Conservation (phyloP, 2,113 vertebrate species). For the Actinemys pallida region DNA sequence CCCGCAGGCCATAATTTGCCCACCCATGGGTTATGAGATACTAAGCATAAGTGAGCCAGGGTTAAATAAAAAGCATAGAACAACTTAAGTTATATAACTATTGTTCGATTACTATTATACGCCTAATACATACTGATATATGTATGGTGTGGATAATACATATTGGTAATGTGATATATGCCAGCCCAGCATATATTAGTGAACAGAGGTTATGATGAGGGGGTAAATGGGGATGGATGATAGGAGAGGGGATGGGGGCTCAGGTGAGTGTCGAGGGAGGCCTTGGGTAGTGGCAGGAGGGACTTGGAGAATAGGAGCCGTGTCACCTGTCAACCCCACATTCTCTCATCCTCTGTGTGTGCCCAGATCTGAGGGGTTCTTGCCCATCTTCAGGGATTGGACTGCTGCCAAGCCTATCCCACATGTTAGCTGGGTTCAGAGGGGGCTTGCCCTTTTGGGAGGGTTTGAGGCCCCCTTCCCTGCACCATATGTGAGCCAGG, state of each 20-base stretch:
- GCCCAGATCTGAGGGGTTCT: not conserved
- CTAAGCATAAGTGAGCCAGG: too few relatives aligned
- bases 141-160: too few relatives aligned
- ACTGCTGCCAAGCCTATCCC: not conserved
- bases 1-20: too few relatives aligned
- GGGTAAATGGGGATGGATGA: not conserved
- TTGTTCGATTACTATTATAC: not conserved
- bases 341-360: not conserved
- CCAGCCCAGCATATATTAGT: too few relatives aligned
- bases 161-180: not conserved
- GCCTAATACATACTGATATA: not conserved
- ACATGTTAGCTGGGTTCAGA: not conserved
- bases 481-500: not conserved
- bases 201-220: too few relatives aligned
- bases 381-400: not conserved
- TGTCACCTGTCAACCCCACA: not conserved
- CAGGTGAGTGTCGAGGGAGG: not conserved
- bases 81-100: too few relatives aligned
- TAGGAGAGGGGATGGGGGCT: not conserved
- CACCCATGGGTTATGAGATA: too few relatives aligned
- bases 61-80: too few relatives aligned
- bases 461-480: not conserved
- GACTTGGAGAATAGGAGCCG: not conserved
- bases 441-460: too few relatives aligned
- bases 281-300: not conserved